These are phyloP conservation scores for Masticophis lateralis DNA, from an alignment of 2,797 vertebrate species.

Conservation along the genomic window DNA sequence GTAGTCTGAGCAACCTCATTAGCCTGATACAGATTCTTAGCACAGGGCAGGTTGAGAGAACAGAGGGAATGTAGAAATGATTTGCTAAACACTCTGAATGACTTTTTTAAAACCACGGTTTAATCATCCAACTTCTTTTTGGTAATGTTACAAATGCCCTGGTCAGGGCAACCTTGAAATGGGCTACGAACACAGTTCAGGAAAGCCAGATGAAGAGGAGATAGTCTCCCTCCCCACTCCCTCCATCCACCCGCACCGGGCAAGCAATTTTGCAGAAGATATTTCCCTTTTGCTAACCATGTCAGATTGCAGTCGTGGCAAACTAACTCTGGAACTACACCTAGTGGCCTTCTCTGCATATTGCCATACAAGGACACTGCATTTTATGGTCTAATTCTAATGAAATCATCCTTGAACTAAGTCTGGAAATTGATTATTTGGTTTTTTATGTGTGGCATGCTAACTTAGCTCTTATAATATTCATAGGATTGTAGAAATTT, in stretches of 20 bases:
- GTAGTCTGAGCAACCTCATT: background rate
- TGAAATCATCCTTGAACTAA: background rate
- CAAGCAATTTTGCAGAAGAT: conserved; percentile 35
- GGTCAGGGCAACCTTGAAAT: conserved; percentile 6
- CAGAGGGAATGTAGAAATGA: background rate
- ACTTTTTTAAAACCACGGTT: background rate
- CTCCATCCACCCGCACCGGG: too few relatives aligned
- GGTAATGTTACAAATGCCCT: conserved; percentile 13
- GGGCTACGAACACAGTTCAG: conserved; percentile 26
- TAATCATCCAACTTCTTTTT: background rate
- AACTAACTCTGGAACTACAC: conserved; percentile 56
- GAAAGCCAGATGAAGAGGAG: conserved; percentile 30
- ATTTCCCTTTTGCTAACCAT: conserved; percentile 32
- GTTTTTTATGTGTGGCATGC: background rate
- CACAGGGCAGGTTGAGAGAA: background rate
- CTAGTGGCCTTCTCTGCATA: conserved; percentile 51
- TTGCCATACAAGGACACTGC: conserved; percentile 12
- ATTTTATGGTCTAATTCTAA: rapidly evolving
- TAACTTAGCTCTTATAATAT: background rate
- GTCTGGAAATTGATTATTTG: background rate
- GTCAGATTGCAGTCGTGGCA: conserved; percentile 6
- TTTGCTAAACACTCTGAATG: background rate
- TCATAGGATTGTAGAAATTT: background rate
- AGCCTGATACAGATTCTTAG: background rate
- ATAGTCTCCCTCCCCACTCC: background rate